Conservation (phyloP, 92 coral and sea anemone genomes). For the Palythoa heliodiscus region DNA sequence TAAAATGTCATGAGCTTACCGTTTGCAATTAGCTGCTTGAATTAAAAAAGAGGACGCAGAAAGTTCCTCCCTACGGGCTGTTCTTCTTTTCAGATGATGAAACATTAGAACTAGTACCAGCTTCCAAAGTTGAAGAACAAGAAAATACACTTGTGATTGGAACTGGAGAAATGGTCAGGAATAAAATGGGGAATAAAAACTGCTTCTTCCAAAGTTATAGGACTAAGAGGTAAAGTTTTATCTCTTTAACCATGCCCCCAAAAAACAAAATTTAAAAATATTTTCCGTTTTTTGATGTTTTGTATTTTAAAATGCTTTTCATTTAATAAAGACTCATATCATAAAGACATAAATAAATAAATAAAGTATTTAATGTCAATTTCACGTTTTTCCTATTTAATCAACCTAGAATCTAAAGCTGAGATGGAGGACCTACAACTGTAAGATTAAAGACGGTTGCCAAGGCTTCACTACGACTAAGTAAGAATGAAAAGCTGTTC, state of each 20-base stretch:
- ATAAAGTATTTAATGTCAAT: no score
- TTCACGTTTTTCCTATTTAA: no score
- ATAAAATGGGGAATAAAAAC: conserved; percentile 22
- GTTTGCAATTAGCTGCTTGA: neutral
- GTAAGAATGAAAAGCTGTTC: neutral
- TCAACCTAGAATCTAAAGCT: neutral
- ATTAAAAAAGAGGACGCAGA: neutral
- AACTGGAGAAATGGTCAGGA: conserved; percentile 4
- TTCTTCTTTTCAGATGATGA: neutral
- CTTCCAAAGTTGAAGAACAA: neutral
- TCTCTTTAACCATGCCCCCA: neutral
- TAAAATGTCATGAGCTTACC: neutral
- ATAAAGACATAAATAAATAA: no score
- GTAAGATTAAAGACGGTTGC: neutral
- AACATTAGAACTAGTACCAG: neutral
- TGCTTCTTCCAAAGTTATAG: conserved; percentile 15
- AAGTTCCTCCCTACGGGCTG: neutral
- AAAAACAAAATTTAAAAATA: neutral
- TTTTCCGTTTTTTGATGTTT: neutral
- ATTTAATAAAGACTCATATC: no score
- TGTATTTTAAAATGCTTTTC: neutral
- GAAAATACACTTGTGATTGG: neutral
- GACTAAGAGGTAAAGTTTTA: conserved; percentile 15
- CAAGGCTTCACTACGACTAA: neutral
- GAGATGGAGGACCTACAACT: neutral